phyloP scores from a whole-genome alignment of 2,888 invertebrate species.

The Ceramica pisi region DNA sequence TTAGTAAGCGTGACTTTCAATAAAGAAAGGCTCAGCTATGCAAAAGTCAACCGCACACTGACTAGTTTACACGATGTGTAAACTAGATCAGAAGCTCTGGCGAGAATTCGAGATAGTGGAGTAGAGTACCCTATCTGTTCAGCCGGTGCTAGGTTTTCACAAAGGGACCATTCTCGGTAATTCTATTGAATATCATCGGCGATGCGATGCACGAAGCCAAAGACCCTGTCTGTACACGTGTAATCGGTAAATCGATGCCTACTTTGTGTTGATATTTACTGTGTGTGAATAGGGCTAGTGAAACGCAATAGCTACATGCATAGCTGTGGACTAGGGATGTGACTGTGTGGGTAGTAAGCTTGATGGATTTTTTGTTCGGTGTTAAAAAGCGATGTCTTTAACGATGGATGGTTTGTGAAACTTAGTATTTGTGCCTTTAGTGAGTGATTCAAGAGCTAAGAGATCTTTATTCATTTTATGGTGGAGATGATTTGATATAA shows the following conservation, averaged over 20 bases:
- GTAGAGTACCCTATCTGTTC: slow-evolving; percentile 42
- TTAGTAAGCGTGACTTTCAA: slow-evolving; percentile 14
- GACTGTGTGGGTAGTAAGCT: slow-evolving; percentile 46
- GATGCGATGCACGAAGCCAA: slow-evolving; percentile 58
- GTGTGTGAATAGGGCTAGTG: slow-evolving; percentile 52
- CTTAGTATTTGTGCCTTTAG: too few species aligned
- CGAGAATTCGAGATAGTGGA: slow-evolving; percentile 51
- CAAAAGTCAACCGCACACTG: slow-evolving; percentile 23
- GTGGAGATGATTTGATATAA: neutral
- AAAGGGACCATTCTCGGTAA: slow-evolving; percentile 64
- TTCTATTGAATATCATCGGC: slow-evolving; percentile 63
- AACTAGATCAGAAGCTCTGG: slow-evolving; percentile 44
- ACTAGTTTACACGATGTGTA: slow-evolving; percentile 18
- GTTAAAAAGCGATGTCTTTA: slow-evolving; percentile 22
- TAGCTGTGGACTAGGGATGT: slow-evolving; percentile 13
- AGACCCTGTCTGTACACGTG: slow-evolving; percentile 57
- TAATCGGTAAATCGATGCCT: slow-evolving; percentile 70
- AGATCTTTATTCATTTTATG: neutral
- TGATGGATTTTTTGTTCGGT: slow-evolving; percentile 46
- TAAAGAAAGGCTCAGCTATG: neutral
- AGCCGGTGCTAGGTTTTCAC: slow-evolving; percentile 51
- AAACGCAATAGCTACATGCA: slow-evolving; percentile 38
- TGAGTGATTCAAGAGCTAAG: neutral
- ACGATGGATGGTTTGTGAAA: slow-evolving; percentile 16
- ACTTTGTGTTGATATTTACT: slow-evolving; percentile 63